Conservation (phyloP, 2,888 invertebrate species). For the Litoditis marina region DNA sequence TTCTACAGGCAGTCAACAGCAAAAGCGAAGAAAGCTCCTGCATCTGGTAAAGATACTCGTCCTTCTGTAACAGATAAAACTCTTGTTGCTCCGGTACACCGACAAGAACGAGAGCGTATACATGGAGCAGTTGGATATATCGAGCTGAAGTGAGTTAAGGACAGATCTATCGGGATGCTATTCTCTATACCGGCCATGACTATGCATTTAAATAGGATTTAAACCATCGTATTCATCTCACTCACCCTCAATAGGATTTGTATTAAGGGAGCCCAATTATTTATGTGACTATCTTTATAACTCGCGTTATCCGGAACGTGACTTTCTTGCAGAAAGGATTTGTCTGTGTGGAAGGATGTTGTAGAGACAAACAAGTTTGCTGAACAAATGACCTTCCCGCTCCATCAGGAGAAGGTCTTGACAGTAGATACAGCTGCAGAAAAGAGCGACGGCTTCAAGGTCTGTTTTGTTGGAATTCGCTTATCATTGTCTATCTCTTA, state of each 20-base stretch:
- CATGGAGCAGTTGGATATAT: conserved; percentile 19
- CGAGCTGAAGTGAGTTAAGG: conserved; percentile 11
- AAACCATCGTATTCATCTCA: too few relatives aligned
- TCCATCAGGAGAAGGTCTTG: conserved; percentile 29
- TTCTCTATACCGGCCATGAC: too few relatives aligned
- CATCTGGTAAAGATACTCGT: background rate
- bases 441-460: conserved; percentile 27
- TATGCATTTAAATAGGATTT: too few relatives aligned
- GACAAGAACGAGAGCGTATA: conserved; percentile 38
- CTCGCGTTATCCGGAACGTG: background rate
- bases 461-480: conserved; percentile 10
- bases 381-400: conserved; percentile 55
- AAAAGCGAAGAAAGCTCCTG: conserved; percentile 12
- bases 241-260: too few relatives aligned
- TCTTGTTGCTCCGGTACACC: conserved; percentile 40
- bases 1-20: background rate
- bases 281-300: too few relatives aligned
- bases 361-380: conserved; percentile 49
- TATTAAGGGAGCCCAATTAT: too few relatives aligned
- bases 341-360: conserved; percentile 48
- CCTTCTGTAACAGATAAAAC: conserved; percentile 20
- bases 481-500: background rate
- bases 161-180: too few relatives aligned
- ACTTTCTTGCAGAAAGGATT: conserved; percentile 43
- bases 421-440: conserved; percentile 15